Base-by-base conservation (phyloP, 2,888 invertebrate species). In the Teinopalpus imperialis region DNA sequence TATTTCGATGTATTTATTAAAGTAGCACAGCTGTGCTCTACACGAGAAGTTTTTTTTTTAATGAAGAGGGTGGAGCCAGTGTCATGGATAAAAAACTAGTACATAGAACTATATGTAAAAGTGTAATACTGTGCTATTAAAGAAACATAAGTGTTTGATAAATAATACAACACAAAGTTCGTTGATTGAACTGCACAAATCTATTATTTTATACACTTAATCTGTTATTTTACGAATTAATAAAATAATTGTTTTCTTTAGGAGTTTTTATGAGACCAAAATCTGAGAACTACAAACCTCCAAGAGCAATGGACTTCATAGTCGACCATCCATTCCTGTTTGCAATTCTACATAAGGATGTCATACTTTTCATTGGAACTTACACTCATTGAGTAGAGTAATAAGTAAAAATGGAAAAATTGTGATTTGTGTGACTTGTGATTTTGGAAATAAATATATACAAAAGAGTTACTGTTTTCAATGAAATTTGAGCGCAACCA, bases 311-410 rank as follows among this genome's bases (percentile, higher is more conserved):
- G 21, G 30, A 52, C 16, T 63, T 69, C 51, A 64, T 53, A 20
- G 63, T 65, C 18, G 69, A 69, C 42, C 64, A 45, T n/a, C 65
- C 70, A 12, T 73, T 73, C 56, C 37, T 71, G 12, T 72, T 58
- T 45, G 36, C 51, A 5, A 67, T 73, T 14, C 29, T 72, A 5
- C 52, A 59, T 7, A 56, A 66, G 47, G 67, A 73, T 34, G 63
- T 64, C 48, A 31, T 61, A 1, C 48, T 73, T 2, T 73, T 71
- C 18, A 52, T 58, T 14, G 73, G 74, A 3, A 64, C 65, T 26
- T 66, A 65, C 49, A 46, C 61, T 2, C 51, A 39, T 3, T 39
- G 4, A 16, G n/a, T n/a, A n/a, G n/a, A n/a, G n/a, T n/a, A n/a
- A n/a, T n/a, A n/a, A n/a, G n/a, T n/a, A n/a, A n/a, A n/a, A n/a